phyloP scores from a whole-genome alignment of 1,140 invertebrate genomes.

The Drosophila mauritiana region DNA sequence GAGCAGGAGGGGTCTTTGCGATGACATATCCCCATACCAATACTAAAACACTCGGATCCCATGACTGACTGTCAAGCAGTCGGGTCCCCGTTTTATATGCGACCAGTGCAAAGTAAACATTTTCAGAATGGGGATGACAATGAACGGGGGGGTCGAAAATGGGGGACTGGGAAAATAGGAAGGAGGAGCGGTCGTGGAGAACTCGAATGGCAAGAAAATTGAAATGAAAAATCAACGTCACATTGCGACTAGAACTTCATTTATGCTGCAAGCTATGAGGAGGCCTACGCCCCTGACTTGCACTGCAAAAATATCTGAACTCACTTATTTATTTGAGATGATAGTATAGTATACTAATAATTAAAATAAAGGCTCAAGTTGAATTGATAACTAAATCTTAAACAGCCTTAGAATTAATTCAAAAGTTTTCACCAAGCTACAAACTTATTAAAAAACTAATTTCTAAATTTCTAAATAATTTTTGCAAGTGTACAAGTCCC shows the following conservation, averaged over 20 bases:
- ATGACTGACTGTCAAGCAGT: conserved; percentile 65
- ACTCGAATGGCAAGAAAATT: conserved; percentile 59
- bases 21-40: conserved; percentile 45
- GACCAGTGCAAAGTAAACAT: conserved; percentile 74
- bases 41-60: conserved; percentile 26
- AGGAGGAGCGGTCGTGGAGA: conserved; percentile 1
- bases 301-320: background rate
- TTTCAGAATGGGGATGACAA: conserved; percentile 41
- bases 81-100: conserved; percentile 69
- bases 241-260: conserved; percentile 46
- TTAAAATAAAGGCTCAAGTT: too few relatives aligned
- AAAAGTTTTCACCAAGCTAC: background rate
- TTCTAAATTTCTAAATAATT: background rate
- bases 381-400: too few relatives aligned
- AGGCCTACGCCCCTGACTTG: conserved; percentile 9
- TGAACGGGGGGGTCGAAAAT: conserved; percentile 2
- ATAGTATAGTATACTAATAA: too few relatives aligned
- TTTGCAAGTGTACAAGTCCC: conserved; percentile 16
- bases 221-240: conserved; percentile 78
- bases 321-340: too few relatives aligned
- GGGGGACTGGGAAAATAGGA: conserved; percentile 24
- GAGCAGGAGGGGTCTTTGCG: conserved; percentile 5
- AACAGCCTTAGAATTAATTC: too few relatives aligned
- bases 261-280: conserved; percentile 19
- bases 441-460: background rate